Base-by-base conservation (phyloP, 2,888 invertebrate species). In the Drosophila borealis region DNA sequence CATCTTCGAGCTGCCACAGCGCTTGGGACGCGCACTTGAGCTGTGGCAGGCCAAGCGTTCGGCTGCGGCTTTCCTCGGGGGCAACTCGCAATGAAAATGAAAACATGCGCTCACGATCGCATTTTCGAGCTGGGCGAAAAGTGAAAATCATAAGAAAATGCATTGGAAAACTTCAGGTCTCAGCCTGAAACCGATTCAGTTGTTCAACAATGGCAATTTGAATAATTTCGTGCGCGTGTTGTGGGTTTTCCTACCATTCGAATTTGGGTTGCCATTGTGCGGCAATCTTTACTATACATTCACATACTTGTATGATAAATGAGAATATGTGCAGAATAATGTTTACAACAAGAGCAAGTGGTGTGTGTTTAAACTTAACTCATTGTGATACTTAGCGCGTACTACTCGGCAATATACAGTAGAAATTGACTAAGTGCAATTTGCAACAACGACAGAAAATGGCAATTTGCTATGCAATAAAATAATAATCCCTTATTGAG, bases 161-260 rank as follows among this genome's bases (percentile, higher is more conserved):
- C 63, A 54, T 56, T 37, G 44, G 53, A 55, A 55, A 55, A 55
- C 25, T 9, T 8, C 46, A 60, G 74, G 62, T 65, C 59, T 64
- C 61, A 51, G 75, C 64, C 79, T 62, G 64, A 56, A 75, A 74
- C 78, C 56, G 25, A 29, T 36, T 36, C 29, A 29, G 46, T 57
- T 60, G 62, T 57, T 73, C 37, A 80, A 85, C 89, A 85, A 85
- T 82, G 88, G 89, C 80, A 88, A 89, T 89, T 85, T 89, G 83
- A 82, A 89, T 85, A 85, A 85, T 85, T 89, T 77, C 53, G 76
- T 77, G 76, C 76, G 75, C 80, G 76, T 77, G 61, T 75, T 75
- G 76, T 79, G 76, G 71, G 56, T 70, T 77, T 77, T 61, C 66
- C 50, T 55, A 61, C 39, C 44, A 63, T 61, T 63, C 14, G 70